Percentiles rank a stretch among this genome's conserved stretches.
These are phyloP conservation scores for Naso thynnoides DNA, from an alignment of 2,797 vertebrate species.

Conservation along the genomic window DNA sequence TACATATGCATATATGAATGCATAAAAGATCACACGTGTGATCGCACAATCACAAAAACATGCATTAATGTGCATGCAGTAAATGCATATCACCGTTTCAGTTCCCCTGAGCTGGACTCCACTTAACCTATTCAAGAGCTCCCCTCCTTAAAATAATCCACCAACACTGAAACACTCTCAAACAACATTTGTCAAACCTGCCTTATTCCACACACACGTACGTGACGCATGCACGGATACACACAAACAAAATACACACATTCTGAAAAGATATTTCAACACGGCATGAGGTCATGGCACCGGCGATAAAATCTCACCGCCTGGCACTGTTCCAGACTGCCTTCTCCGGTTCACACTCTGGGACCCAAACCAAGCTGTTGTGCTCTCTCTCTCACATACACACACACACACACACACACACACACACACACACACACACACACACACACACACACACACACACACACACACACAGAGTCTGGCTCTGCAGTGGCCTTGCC, in stretches of 20 bases:
- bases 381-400: background rate
- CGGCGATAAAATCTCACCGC: slow-evolving; percentile 53
- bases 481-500: slow-evolving; percentile 41
- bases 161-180: slow-evolving; percentile 29
- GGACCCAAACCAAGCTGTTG: slow-evolving; percentile 44
- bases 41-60: background rate
- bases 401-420: slow-evolving; percentile 28
- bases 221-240: background rate
- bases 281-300: slow-evolving; percentile 58
- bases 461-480: slow-evolving; percentile 1
- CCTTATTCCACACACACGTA: background rate
- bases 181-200: slow-evolving; percentile 35
- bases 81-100: slow-evolving; percentile 8
- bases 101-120: background rate
- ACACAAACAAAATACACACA: slow-evolving; percentile 24
- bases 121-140: slow-evolving; percentile 33
- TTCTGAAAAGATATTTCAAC: slow-evolving; percentile 56
- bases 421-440: slow-evolving; percentile 38
- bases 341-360: slow-evolving; percentile 50
- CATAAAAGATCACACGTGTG: background rate
- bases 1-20: background rate
- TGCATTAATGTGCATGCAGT: slow-evolving; percentile 6
- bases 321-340: slow-evolving; percentile 47
- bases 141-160: slow-evolving; percentile 28
- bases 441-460: slow-evolving; percentile 30